Evolutionary conservation across 2,113 vertebrate genomes (phyloP).

Genomic region (Delphinus delphis): DNA sequence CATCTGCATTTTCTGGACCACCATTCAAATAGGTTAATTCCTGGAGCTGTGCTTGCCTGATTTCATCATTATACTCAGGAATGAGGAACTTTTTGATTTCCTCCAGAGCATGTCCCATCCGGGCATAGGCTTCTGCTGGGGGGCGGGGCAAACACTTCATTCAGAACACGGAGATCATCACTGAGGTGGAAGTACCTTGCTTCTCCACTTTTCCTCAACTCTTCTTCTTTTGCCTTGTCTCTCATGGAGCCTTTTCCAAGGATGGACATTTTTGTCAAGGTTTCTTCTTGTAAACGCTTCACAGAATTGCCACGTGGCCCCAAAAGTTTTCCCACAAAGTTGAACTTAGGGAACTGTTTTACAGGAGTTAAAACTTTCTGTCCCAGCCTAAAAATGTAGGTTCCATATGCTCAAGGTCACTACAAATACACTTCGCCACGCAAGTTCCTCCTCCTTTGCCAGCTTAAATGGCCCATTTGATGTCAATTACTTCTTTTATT

Average conservation of each 20-base stretch:
- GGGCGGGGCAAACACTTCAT: constrained; percentile 96
- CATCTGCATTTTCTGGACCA: no score
- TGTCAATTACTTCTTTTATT: neutral
- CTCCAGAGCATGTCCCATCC: constrained; percentile 98
- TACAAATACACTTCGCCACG: neutral
- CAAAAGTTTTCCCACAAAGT: constrained; percentile 98
- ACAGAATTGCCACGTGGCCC: constrained; percentile 98
- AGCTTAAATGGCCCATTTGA: neutral
- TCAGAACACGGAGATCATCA: constrained; percentile 97
- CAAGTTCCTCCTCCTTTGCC: neutral
- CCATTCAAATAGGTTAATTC: no score
- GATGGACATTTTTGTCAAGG: constrained; percentile 99
- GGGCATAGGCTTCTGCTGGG: constrained; percentile 93
- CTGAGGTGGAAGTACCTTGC: constrained; percentile 97
- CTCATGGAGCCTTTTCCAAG: constrained; percentile 99
- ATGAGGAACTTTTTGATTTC: constrained; percentile 99
- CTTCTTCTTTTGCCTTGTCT: constrained; percentile 99
- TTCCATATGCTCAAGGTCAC: neutral
- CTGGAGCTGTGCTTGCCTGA: no score
- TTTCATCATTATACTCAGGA: constrained; percentile 79
- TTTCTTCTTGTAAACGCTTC: constrained; percentile 99
- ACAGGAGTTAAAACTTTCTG: no score
- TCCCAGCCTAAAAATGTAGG: neutral
- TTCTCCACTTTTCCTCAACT: constrained; percentile 96
- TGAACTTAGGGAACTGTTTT: constrained; percentile 87